phyloP scores from a whole-genome alignment of 2,797 vertebrate species.

The Eurystomus glaucurus region DNA sequence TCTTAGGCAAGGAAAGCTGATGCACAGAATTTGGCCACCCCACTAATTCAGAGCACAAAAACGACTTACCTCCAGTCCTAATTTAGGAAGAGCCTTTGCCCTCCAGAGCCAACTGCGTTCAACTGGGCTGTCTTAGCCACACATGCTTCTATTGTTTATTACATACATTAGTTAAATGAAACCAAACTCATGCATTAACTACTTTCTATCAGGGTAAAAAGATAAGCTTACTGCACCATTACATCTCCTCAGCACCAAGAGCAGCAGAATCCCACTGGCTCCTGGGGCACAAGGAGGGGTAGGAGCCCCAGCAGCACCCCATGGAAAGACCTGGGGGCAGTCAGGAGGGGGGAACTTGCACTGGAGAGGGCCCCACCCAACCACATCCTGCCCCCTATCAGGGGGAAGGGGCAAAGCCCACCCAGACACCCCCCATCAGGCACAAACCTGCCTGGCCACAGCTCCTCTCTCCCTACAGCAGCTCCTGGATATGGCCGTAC shows the following conservation, averaged over 20 bases:
- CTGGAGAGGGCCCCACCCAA: rapidly evolving
- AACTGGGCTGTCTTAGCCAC: background rate
- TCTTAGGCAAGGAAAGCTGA: conserved; percentile 49
- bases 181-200: background rate
- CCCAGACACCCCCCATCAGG: background rate
- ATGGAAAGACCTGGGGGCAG: background rate
- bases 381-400: background rate
- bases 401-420: background rate
- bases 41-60: conserved; percentile 32
- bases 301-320: background rate
- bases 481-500: rapidly evolving
- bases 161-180: background rate
- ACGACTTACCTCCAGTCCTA: conserved; percentile 13
- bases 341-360: background rate
- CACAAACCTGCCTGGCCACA: background rate
- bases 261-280: background rate
- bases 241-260: background rate
- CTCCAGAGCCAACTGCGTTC: background rate
- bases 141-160: background rate
- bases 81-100: conserved; percentile 34
- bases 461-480: background rate
- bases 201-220: background rate
- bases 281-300: background rate
- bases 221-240: background rate
- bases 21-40: conserved; percentile 26